phyloP scores from a whole-genome alignment of 2,888 invertebrate species.

The Pandemis heparana region DNA sequence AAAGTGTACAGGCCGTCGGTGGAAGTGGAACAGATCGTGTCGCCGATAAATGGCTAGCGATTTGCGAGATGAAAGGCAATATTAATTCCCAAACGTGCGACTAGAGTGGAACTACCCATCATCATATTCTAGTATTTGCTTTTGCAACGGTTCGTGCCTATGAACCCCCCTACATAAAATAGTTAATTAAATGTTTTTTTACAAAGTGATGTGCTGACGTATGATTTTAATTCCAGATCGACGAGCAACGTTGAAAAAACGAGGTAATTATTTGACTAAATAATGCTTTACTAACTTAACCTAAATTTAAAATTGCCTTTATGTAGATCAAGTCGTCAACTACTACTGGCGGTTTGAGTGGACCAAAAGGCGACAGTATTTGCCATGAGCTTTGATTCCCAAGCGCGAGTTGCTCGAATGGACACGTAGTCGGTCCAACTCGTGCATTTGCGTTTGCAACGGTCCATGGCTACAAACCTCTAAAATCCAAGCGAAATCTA shows the following conservation, averaged over 20 bases:
- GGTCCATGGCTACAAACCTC: slow-evolving; percentile 69
- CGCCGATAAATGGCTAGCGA: not conserved
- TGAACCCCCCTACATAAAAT: not conserved
- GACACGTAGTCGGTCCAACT: not conserved
- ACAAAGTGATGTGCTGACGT: too few relatives aligned
- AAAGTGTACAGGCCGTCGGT: slow-evolving; percentile 12
- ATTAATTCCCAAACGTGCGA: not conserved
- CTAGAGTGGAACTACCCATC: not conserved
- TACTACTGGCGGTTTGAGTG: slow-evolving; percentile 59
- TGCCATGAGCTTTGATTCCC: slow-evolving; percentile 67
- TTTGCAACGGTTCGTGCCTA: not conserved
- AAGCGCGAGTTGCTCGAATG: slow-evolving; percentile 51
- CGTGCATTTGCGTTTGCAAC: slow-evolving; percentile 65
- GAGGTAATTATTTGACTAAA: not conserved
- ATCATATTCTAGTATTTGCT: not conserved
- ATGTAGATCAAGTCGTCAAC: slow-evolving; percentile 68
- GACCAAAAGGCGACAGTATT: slow-evolving; percentile 67
- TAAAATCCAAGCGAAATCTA: not conserved
- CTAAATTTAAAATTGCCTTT: slow-evolving; percentile 53
- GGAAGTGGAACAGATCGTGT: not conserved
- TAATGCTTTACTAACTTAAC: not conserved
- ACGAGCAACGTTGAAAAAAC: slow-evolving; percentile 5
- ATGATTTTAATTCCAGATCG: not conserved
- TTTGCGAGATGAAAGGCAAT: not conserved
- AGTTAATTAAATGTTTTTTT: too few relatives aligned